Percentiles rank a stretch among this genome's conserved stretches.
These are phyloP conservation scores for Onychorhynchus coronatus DNA, from an alignment of 2,113 vertebrate genomes.

Conservation along the genomic window DNA sequence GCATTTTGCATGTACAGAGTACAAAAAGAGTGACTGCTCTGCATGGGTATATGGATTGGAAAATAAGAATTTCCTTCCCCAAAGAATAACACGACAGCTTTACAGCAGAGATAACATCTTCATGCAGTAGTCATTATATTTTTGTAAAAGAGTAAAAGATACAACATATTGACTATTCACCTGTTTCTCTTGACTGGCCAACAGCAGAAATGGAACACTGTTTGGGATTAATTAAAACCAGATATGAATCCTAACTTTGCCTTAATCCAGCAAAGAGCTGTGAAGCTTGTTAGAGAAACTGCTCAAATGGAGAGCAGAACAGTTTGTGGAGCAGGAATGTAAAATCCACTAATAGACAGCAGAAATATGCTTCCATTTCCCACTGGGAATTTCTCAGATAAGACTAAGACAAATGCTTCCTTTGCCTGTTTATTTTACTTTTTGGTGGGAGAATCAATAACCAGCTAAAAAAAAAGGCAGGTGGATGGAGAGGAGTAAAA, in stretches of 20 bases:
- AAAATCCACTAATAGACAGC: neutral
- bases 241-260: neutral
- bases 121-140: neutral
- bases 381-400: neutral
- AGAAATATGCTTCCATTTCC: neutral
- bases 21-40: slow-evolving; percentile 7
- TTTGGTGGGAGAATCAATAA: neutral
- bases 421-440: neutral
- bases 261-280: neutral
- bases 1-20: neutral
- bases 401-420: neutral
- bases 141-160: neutral
- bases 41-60: neutral
- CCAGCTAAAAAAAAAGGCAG: neutral
- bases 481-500: fast-evolving
- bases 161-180: neutral
- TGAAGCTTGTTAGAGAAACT: neutral
- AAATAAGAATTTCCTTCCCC: slow-evolving; percentile 32
- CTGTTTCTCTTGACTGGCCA: neutral
- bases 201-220: neutral
- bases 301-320: neutral
- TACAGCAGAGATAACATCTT: neutral
- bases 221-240: slow-evolving; percentile 11
- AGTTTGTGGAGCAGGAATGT: neutral
- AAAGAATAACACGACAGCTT: neutral